Evolutionary conservation across 2,888 invertebrate genomes (phyloP), one percentile per base, ranked within the genome.

Genomic region (Timema cristinae): DNA sequence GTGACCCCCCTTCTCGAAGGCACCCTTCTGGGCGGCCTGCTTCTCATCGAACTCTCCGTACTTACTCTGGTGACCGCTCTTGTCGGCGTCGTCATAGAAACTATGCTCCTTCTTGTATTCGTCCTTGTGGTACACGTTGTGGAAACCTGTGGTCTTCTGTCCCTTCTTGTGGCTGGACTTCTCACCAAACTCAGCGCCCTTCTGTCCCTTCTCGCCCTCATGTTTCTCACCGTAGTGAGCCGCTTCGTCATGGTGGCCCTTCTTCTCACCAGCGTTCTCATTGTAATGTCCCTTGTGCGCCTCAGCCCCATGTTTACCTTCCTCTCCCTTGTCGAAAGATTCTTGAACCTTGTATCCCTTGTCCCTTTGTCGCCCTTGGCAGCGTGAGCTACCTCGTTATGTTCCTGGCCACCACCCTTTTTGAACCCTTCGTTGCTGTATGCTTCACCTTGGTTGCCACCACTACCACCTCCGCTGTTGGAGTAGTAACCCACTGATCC

Each of bases 81-180:
- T 86, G 79, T 91, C 88, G 49, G 87, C 86, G 68, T 90, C 89
- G 78, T 91, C 91, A 79, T 91, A 91, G 82, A 91, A 91, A 77
- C 88, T 88, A 76, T 90, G 90, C 78, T 91, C 89, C 79, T 91
- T 91, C 81, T 91, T 90, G 84, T 87, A 91, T 80, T 92, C 92
- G 79, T 92, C 90, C 83, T 91, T 91, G 81, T 88, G 86, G 81
- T 89, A 90, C 1, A 90, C 88, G 78, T 89, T 90, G 81, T 90
- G 90, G 83, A 87, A 91, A 16, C 91, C 91, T 8, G 87, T 88
- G 47, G 90, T 86, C 69, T 89, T 89, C 74, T 89, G 88, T 0
- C 90, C 90, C 79, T 90, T 90, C 81, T 89, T 89, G 81, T 86
- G 87, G 75, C 87, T 86, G 70, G 86, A 85, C 75, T 86, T 85